These are phyloP conservation scores for Aselliscus stoliczkanus DNA, from an alignment of 2,797 vertebrate species.

Conservation along the genomic window DNA sequence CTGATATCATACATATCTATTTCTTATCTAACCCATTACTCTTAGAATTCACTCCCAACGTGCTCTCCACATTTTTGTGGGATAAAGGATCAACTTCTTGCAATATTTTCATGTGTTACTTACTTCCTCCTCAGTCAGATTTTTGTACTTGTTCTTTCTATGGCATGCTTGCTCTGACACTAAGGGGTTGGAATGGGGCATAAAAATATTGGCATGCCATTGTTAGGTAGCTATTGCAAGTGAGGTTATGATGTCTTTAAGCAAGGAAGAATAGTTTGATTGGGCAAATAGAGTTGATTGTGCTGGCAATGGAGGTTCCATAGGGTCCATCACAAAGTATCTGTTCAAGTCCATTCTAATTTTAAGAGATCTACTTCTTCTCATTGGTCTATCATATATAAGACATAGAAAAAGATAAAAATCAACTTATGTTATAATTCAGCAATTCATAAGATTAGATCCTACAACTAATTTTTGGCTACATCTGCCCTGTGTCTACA, in stretches of 20 bases:
- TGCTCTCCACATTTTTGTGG: not conserved
- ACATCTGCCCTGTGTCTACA: not conserved
- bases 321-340: not conserved
- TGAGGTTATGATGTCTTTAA: not conserved
- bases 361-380: not conserved
- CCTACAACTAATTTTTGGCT: not conserved
- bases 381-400: not conserved
- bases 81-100: not conserved
- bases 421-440: not conserved
- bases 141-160: not conserved
- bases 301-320: not conserved
- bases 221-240: not conserved
- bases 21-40: not conserved
- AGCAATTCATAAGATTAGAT: not conserved
- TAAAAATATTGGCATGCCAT: not conserved
- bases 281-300: not conserved
- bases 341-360: not conserved
- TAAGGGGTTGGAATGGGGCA: not conserved
- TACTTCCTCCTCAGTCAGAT: not conserved
- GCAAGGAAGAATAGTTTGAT: not conserved
- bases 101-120: not conserved
- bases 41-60: not conserved
- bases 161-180: not conserved
- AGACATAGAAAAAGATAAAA: not conserved
- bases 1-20: too few species aligned